Conservation (phyloP, 2,113 vertebrate species). For the Dicrurus megarhynchus region DNA sequence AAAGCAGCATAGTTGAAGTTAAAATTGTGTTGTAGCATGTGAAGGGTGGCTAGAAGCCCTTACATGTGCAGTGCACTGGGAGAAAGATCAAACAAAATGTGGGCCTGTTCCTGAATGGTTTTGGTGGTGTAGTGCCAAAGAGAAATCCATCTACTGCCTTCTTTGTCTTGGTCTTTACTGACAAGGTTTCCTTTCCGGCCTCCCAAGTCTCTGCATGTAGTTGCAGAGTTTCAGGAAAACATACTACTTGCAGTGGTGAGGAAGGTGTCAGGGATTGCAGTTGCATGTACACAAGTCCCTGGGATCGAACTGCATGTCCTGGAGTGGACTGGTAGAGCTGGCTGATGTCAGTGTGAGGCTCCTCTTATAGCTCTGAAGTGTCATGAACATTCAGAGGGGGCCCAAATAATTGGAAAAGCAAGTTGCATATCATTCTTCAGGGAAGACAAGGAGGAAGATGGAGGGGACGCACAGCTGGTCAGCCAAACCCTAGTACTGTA, state of each 20-base stretch:
- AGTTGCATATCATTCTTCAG: background rate
- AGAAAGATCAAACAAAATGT: background rate
- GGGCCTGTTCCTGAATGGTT: background rate
- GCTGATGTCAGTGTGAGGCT: background rate
- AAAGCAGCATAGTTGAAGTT: background rate
- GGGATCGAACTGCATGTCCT: background rate
- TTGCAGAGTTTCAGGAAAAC: background rate
- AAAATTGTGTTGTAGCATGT: background rate
- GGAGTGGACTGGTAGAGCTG: background rate
- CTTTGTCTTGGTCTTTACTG: background rate
- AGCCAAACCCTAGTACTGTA: background rate
- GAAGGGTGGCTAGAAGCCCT: background rate
- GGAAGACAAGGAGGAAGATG: background rate
- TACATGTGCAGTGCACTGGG: accelerated
- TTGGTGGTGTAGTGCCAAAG: background rate
- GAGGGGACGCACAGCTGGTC: background rate
- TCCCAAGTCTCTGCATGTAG: background rate
- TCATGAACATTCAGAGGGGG: background rate
- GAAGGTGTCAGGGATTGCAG: background rate
- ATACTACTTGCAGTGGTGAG: background rate
- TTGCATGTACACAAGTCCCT: background rate
- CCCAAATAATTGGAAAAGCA: background rate
- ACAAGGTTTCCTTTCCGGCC: background rate
- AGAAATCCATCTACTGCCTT: background rate
- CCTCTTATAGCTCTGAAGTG: background rate